phyloP scores from a whole-genome alignment of 2,797 vertebrate genomes.

The Potorous gilbertii region DNA sequence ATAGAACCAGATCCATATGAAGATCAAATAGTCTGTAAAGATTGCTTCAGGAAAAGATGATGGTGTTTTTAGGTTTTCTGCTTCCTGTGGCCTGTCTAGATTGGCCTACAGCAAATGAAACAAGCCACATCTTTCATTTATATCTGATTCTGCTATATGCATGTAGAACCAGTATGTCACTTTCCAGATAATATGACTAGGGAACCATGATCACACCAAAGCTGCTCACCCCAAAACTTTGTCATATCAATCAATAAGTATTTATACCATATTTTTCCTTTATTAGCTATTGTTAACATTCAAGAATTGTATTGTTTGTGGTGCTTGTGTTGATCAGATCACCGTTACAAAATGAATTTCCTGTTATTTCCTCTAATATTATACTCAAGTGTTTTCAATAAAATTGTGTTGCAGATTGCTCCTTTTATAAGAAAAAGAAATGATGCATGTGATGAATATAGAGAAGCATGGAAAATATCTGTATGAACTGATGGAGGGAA shows the following conservation, averaged over 20 bases:
- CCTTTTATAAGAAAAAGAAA: neutral
- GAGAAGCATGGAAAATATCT: neutral
- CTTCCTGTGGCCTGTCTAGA: neutral
- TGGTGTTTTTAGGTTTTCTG: neutral
- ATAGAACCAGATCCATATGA: neutral
- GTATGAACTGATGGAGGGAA: neutral
- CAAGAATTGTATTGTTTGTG: slow-evolving; percentile 36
- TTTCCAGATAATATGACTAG: slow-evolving; percentile 5
- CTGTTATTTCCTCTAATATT: slow-evolving; percentile 51
- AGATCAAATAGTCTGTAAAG: slow-evolving; percentile 18
- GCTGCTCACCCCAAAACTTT: slow-evolving; percentile 48
- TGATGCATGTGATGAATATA: neutral
- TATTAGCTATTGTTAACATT: slow-evolving; percentile 22
- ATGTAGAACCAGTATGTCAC: neutral
- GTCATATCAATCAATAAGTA: slow-evolving; percentile 20
- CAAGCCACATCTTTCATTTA: neutral
- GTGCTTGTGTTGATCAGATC: slow-evolving; percentile 31
- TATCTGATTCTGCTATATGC: neutral
- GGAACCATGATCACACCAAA: slow-evolving; percentile 51
- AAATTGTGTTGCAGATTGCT: slow-evolving; percentile 59
- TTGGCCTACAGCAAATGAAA: neutral
- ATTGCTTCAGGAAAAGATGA: neutral
- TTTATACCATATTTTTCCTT: slow-evolving; percentile 23
- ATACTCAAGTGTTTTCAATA: slow-evolving; percentile 73
- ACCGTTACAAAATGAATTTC: slow-evolving; percentile 52